phyloP scores from a whole-genome alignment of 2,797 vertebrate genomes.

The Ctenosaura bakeri region DNA sequence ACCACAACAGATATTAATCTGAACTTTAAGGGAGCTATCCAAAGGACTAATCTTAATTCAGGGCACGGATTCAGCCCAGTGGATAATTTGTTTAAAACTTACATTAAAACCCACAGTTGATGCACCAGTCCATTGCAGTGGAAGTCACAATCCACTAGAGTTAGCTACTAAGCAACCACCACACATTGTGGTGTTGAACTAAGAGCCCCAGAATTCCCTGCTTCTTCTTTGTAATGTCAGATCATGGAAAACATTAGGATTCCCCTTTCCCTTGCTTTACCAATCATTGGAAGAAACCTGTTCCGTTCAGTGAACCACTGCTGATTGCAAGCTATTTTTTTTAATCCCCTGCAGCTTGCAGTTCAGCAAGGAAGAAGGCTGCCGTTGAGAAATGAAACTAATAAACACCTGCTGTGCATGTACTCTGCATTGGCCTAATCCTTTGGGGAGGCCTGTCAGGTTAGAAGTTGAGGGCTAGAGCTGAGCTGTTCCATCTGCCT shows the following conservation, averaged over 20 bases:
- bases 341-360: background rate
- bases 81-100: no score
- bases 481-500: background rate
- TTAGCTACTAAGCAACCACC: background rate
- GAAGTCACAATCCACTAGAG: no score
- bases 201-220: background rate
- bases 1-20: no score
- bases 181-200: background rate
- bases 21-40: no score
- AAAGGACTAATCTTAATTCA: no score
- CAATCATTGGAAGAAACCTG: background rate
- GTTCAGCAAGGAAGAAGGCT: background rate
- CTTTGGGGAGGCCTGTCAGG: constrained; percentile 16
- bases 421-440: background rate
- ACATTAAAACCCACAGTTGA: no score
- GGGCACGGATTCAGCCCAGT: no score
- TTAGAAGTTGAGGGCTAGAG: constrained; percentile 10
- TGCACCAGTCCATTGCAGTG: no score
- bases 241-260: background rate
- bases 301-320: background rate
- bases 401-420: constrained; percentile 5
- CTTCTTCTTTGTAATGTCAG: background rate
- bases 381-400: background rate
- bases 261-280: background rate
- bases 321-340: background rate